These are phyloP conservation scores for Zele albiditarsus DNA, from an alignment of 2,888 invertebrate genomes.

Conservation along the genomic window DNA sequence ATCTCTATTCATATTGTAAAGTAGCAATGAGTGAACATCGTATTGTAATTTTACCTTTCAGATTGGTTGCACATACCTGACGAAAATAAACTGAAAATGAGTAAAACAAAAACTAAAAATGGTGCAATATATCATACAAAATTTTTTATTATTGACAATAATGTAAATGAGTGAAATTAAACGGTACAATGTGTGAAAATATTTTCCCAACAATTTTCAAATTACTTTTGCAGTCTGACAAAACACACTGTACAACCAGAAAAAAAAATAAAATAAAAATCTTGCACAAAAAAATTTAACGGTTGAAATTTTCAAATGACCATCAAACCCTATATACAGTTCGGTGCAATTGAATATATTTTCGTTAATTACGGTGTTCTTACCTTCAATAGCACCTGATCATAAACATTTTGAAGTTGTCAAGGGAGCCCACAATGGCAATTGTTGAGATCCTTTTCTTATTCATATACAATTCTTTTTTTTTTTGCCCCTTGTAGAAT, in stretches of 20 bases:
- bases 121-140: neutral
- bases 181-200: slow-evolving; percentile 38
- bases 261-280: too few species aligned
- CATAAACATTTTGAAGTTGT: slow-evolving; percentile 22
- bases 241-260: too few species aligned
- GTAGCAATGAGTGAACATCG: neutral
- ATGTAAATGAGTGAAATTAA: slow-evolving; percentile 36
- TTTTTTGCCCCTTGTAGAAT: neutral
- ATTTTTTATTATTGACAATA: neutral
- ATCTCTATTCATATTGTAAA: neutral
- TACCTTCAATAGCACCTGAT: neutral
- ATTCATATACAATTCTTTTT: neutral
- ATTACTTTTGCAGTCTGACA: neutral
- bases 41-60: neutral
- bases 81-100: neutral
- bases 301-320: slow-evolving; percentile 14
- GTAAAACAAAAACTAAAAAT: slow-evolving; percentile 26
- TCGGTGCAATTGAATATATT: slow-evolving; percentile 24
- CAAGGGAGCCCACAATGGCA: neutral
- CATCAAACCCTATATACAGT: neutral
- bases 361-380: slow-evolving; percentile 36
- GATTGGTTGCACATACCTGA: neutral
- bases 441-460: neutral
- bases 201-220: slow-evolving; percentile 13
- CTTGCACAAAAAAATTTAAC: slow-evolving; percentile 17